Percentiles rank a stretch among this genome's conserved stretches.
Evolutionary conservation across 2,888 invertebrate genomes (phyloP).

Genomic region (Dasypogon diadema): DNA sequence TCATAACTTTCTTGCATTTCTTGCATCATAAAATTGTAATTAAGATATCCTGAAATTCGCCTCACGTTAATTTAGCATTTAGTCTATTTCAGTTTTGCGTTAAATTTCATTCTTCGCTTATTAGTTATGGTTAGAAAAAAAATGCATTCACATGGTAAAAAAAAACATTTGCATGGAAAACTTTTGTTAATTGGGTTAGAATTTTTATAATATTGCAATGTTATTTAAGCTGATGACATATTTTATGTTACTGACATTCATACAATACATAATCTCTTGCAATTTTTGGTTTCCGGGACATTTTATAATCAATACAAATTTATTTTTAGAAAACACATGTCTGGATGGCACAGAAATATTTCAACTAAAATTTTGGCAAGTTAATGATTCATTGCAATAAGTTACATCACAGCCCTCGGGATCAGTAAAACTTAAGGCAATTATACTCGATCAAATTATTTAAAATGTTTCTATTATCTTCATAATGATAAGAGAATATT

Average conservation of each 20-base stretch:
- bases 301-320: too few relatives aligned
- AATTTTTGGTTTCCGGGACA: slow-evolving; percentile 41
- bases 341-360: slow-evolving; percentile 12
- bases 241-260: slow-evolving; percentile 22
- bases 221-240: slow-evolving; percentile 33
- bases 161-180: slow-evolving; percentile 44
- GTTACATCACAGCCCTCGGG: background rate
- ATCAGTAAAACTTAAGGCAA: too few relatives aligned
- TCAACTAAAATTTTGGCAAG: background rate
- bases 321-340: slow-evolving; percentile 15
- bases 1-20: slow-evolving; percentile 63
- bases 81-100: slow-evolving; percentile 44
- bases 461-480: too few relatives aligned
- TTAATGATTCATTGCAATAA: background rate
- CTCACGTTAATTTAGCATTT: slow-evolving; percentile 54
- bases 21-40: slow-evolving; percentile 48
- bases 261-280: background rate
- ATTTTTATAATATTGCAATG: slow-evolving; percentile 37
- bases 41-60: slow-evolving; percentile 59
- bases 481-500: too few relatives aligned
- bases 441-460: too few relatives aligned
- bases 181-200: slow-evolving; percentile 36
- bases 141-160: slow-evolving; percentile 51
- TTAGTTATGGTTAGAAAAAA: slow-evolving; percentile 36
- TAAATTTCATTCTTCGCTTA: slow-evolving; percentile 53